Conservation (phyloP, 2,888 invertebrate species). For the Acleris sparsana region DNA sequence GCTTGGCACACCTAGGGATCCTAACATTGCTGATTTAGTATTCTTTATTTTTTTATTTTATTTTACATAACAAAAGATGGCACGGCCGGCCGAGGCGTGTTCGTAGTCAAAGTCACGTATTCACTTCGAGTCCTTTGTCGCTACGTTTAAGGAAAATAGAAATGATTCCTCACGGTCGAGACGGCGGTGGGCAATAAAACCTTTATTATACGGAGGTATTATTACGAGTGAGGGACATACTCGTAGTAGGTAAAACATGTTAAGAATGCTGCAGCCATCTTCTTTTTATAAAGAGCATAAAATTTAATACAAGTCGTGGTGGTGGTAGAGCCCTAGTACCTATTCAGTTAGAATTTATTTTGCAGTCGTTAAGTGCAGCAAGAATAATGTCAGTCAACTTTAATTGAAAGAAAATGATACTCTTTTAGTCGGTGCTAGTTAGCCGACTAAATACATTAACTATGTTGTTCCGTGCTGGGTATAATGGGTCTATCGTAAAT, state of each 20-base stretch:
- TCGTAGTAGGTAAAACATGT: too few species aligned
- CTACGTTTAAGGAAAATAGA: slow-evolving; percentile 23
- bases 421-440: too few species aligned
- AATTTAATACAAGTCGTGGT: too few species aligned
- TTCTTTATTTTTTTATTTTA: slow-evolving; percentile 63
- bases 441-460: background rate
- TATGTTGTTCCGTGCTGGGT: background rate
- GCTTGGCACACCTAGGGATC: slow-evolving; percentile 68
- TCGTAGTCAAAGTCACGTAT: slow-evolving; percentile 32
- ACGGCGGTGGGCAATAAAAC: background rate
- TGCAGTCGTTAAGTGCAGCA: too few species aligned
- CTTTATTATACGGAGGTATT: too few species aligned
- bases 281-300: too few species aligned
- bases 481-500: slow-evolving; percentile 8
- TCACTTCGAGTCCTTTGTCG: slow-evolving; percentile 29
- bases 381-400: too few species aligned
- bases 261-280: too few species aligned
- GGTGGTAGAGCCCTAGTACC: too few species aligned
- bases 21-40: slow-evolving; percentile 71
- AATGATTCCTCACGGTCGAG: slow-evolving; percentile 9
- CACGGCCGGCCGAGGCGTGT: slow-evolving; percentile 25
- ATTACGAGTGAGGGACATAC: too few species aligned
- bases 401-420: too few species aligned
- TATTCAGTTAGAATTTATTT: too few species aligned
- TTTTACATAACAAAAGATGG: slow-evolving; percentile 60